Conservation (phyloP, 2,113 vertebrate genomes). For the Larimichthys crocea region DNA sequence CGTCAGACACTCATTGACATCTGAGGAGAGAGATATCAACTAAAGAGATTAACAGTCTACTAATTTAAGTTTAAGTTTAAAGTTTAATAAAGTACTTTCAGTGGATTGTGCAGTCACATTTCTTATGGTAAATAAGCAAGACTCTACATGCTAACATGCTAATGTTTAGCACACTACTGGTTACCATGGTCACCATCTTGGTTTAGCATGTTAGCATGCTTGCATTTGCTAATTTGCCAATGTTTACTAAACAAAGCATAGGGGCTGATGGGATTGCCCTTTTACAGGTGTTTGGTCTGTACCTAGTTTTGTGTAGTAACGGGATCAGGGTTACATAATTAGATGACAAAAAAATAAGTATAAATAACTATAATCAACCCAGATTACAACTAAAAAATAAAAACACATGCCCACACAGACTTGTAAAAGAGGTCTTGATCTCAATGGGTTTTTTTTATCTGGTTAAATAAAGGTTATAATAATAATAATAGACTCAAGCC, state of each 20-base stretch:
- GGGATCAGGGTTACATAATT: too few relatives aligned
- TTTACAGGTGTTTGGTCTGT: background rate
- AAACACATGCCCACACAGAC: too few relatives aligned
- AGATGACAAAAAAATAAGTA: too few relatives aligned
- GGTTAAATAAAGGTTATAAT: too few relatives aligned
- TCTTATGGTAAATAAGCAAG: background rate
- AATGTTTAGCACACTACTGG: background rate
- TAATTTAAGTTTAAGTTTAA: too few relatives aligned
- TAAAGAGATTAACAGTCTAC: background rate
- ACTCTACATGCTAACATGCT: background rate
- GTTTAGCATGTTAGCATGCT: background rate
- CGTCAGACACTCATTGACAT: conserved; percentile 91
- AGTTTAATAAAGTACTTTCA: background rate
- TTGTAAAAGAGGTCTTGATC: too few relatives aligned
- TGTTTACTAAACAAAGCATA: background rate
- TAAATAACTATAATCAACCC: too few relatives aligned
- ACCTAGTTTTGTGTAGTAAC: too few relatives aligned
- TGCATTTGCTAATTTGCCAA: background rate
- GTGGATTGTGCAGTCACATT: background rate
- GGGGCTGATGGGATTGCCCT: background rate
- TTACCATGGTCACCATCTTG: background rate
- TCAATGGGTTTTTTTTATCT: too few relatives aligned
- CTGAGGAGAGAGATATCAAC: conserved; percentile 70
- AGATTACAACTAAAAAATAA: too few relatives aligned
- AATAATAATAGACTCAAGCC: too few relatives aligned